Base-by-base conservation (phyloP, 2,888 invertebrate species). In the Rotaria magnacalcarata region DNA sequence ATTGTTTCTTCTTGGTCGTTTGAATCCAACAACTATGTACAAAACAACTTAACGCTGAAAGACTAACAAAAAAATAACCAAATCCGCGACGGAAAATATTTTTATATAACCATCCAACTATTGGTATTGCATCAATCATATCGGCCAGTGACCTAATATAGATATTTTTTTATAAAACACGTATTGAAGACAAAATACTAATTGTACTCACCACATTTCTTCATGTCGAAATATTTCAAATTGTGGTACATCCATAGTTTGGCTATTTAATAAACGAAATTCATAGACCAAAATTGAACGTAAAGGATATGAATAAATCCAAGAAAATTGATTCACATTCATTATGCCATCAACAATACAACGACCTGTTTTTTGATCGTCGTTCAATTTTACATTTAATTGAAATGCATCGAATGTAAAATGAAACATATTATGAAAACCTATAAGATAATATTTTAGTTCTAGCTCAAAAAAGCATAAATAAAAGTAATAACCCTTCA, bases 171-270 rank as follows among this genome's bases (percentile, higher is more conserved):
- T 8, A 11, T 8, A 67, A 16, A 2, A 67, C 16, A 34, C 34
- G 4, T 34, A 41, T 14, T 50, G 50, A 34, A 16, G 16, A 67
- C 0, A 34, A 67, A 11, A 27, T 5, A 3, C 1, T 27, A 60
- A 24, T 24, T 60, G 24, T 16, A 67, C 67, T 8, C 8, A 47
- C 80, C 80, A 80, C 47, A 80, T 80, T n/a, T 80, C 80, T 80
- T 80, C 80, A 47, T 80, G 80, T 47, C 43, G 80, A 80, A 47
- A 80, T n/a, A 80, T 80, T 80, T 80, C 80, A 80, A 80, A 80
- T 47, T n/a, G 11, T 47, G 80, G 80, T 24, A 24, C 43, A 80
- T n/a, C n/a, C 10, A n/a, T 21, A n/a, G 24, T n/a, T 5, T 80
- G 6, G 3, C 8, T 80, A 80, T 80, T 47, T 6, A 80, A n/a